Base-by-base conservation (phyloP, 2,888 invertebrate species). In the Trypoxylon attenuatum region DNA sequence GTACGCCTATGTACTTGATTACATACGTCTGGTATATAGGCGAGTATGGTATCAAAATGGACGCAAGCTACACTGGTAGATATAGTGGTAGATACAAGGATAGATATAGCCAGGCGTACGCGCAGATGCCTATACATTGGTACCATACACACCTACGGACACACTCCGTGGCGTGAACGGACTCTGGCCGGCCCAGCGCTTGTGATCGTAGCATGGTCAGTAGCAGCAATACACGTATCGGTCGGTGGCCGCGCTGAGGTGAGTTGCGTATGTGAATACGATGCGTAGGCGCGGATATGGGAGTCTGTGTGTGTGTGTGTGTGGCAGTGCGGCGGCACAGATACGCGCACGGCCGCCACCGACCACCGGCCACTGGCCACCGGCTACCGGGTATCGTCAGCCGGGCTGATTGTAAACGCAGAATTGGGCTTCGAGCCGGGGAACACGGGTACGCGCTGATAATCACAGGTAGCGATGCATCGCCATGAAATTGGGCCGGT, bases 381-480 rank as follows among this genome's bases (percentile, higher is more conserved):
- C 51, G 50, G 39, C 18, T 59, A 66, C 66, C 25, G 38, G 55
- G 76, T 78, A 76, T 76, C 71, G 73, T 67, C 70, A 69, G 70
- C 69, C 51, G 73, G 76, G 78, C 76, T 77, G 78, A 78, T 82
- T 81, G 80, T 79, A 78, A 77, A 77, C 76, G 75, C 77, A 76
- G 77, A 79, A 82, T 84, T 79, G 77, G 75, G 78, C 73, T 78
- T 72, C 75, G 73, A 73, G 72, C 71, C 73, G 76, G 29, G 54
- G 63, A 69, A 74, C 78, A 81, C 76, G 77, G 72, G 77, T 78
- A 76, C 74, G 79, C 81, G 78, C 81, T 78, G 83, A 84, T 84
- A 83, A 85, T 84, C 82, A 83, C 83, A 83, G 82, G 82, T 82
- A 81, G 81, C 81, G 80, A 79, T 79, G 81, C 80, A 81, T 81